A percentile compares a stretch with the other conserved stretches of the same genome.
These are phyloP conservation scores for Phragmatobia fuliginosa DNA, from an alignment of 2,888 invertebrate genomes.

Conservation along the genomic window DNA sequence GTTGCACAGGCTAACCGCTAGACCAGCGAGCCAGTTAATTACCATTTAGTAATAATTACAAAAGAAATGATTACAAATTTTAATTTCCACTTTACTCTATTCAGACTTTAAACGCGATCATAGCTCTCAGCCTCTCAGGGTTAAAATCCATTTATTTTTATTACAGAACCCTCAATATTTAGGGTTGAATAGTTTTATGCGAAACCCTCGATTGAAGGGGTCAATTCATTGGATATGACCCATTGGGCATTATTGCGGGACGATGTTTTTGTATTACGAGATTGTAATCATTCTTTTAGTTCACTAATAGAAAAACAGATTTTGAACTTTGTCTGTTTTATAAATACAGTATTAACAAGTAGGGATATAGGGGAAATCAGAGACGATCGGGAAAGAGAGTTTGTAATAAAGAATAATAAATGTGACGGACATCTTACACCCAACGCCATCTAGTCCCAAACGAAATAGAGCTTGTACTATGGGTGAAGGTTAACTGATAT, in stretches of 20 bases:
- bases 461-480: too few species aligned
- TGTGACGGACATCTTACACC: too few species aligned
- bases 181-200: slow-evolving; percentile 47
- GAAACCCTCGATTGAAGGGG: slow-evolving; percentile 37
- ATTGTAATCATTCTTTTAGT: slow-evolving; percentile 3
- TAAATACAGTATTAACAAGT: too few species aligned
- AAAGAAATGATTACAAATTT: not conserved
- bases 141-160: slow-evolving; percentile 49
- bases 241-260: slow-evolving; percentile 36
- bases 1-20: too few species aligned
- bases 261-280: not conserved
- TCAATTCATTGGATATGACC: slow-evolving; percentile 45
- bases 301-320: not conserved
- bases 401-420: too few species aligned
- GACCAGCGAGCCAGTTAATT: too few species aligned
- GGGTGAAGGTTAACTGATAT: too few species aligned
- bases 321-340: not conserved
- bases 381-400: too few species aligned
- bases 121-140: slow-evolving; percentile 23
- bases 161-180: slow-evolving; percentile 42
- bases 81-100: not conserved
- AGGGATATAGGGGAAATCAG: too few species aligned
- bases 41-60: not conserved
- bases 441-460: too few species aligned
- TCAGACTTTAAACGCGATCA: not conserved